Percentiles rank a stretch among this genome's conserved stretches.
Evolutionary conservation across 2,113 vertebrate genomes (phyloP).

Genomic region (Copsychus sechellarum): DNA sequence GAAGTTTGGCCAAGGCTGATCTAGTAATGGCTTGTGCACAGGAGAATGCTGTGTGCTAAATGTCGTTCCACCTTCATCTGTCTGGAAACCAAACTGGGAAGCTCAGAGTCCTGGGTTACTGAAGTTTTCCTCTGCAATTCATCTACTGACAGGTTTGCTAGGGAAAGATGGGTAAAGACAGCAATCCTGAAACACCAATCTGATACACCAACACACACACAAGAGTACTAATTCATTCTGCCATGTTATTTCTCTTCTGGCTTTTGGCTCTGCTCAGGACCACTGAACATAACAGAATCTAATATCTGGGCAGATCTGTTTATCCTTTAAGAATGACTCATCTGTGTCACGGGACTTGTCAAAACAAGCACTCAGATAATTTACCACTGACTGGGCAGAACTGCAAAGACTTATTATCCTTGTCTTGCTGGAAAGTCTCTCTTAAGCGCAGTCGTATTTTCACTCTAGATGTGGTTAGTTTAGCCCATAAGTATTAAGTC

Average conservation of each 20-base stretch:
- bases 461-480: background rate
- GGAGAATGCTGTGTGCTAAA: background rate
- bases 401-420: background rate
- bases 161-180: background rate
- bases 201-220: background rate
- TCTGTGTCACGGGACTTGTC: background rate
- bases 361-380: background rate
- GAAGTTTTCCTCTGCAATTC: background rate
- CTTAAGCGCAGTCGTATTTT: background rate
- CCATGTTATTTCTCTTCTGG: background rate
- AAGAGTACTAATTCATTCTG: background rate
- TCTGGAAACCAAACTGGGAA: background rate
- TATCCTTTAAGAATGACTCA: slow-evolving; percentile 5
- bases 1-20: slow-evolving; percentile 10
- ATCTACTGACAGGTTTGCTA: background rate
- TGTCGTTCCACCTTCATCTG: background rate
- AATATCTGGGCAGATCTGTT: background rate
- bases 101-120: background rate
- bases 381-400: background rate
- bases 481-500: background rate
- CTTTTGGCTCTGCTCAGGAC: background rate
- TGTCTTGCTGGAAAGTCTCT: background rate
- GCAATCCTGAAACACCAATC: background rate
- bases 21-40: background rate
- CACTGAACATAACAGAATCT: background rate